phyloP scores from a whole-genome alignment of 2,797 vertebrate genomes.

The Acanthornis magna region DNA sequence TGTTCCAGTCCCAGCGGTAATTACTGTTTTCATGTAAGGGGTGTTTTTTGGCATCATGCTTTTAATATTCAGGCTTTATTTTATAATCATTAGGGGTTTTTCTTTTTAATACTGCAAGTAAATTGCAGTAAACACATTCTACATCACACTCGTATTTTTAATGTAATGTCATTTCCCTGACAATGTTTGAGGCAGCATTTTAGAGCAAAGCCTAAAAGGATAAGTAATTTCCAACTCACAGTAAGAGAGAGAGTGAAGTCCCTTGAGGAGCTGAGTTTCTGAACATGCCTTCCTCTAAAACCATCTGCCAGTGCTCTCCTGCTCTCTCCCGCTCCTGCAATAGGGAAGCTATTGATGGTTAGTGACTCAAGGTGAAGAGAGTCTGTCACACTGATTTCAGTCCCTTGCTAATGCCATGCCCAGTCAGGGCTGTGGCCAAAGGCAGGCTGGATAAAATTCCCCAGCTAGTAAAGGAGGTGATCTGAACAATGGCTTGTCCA shows the following conservation, averaged over 20 bases:
- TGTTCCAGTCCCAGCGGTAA: neutral
- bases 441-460: neutral
- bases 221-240: conserved; percentile 14
- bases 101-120: neutral
- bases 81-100: neutral
- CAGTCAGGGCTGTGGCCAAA: neutral
- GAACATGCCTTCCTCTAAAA: neutral
- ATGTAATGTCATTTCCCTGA: neutral
- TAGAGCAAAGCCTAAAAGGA: neutral
- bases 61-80: conserved; percentile 10
- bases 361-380: neutral
- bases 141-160: neutral
- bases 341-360: neutral
- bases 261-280: neutral
- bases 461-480: neutral
- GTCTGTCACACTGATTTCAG: neutral
- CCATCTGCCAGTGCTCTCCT: neutral
- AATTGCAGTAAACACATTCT: conserved; percentile 8
- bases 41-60: neutral
- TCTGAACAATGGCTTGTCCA: neutral
- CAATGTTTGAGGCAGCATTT: neutral
- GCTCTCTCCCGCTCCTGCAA: neutral
- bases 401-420: neutral
- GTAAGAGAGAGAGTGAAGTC: neutral
- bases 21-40: neutral